Base-by-base conservation (phyloP, 2,113 vertebrate species). In the cattle (Bos taurus) region DNA sequence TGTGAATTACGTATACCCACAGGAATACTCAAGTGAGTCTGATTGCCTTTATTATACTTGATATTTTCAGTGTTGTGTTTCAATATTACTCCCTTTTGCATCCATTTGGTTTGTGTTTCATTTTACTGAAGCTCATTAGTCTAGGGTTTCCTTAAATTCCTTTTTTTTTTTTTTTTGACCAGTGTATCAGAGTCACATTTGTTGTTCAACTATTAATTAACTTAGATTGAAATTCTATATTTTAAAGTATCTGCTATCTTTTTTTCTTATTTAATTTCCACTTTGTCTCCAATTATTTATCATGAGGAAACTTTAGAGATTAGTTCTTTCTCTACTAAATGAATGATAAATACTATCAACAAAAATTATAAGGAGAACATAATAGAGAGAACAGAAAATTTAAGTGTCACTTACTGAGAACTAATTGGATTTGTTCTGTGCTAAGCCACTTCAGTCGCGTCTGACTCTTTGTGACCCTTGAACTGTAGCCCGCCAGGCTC, bases 191-290 rank as follows among this genome's bases (percentile, higher is more conserved):
- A 90, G 3, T 90, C 40, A 87, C 87, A 81, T 90, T 40, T 81
- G 16, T 11, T 64, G 2, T 87, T 88, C 10, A 67, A 67, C 30
- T 87, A 28, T 57, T 83, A 83, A 83, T 62, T 98, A 90, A 60
- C 13, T 23, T 81, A 54, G 59, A 43, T 46, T 64, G 1, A 48
- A 71, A 62, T 95, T 48, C 21, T 60, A 0, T 57, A 57, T 78
- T 54, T 87, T 86, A 21, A 95, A 90, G 90, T 88, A 30, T 25
- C 17, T 71, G 26, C 50, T 90, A 9, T 25, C 0, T 50, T 94
- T 90, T 12, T 64, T 95, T 8, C 7, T 88, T 60, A 81, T 17
- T 50, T 77, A 36, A 40, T 52, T 56, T 95, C 19, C 82, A 54
- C 30, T 5, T 60, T 54, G 1, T 3, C 9, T 87, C 25, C 46